Evolutionary conservation across 2,797 vertebrate species (phyloP).

Genomic region (Gymnothorax javanicus): DNA sequence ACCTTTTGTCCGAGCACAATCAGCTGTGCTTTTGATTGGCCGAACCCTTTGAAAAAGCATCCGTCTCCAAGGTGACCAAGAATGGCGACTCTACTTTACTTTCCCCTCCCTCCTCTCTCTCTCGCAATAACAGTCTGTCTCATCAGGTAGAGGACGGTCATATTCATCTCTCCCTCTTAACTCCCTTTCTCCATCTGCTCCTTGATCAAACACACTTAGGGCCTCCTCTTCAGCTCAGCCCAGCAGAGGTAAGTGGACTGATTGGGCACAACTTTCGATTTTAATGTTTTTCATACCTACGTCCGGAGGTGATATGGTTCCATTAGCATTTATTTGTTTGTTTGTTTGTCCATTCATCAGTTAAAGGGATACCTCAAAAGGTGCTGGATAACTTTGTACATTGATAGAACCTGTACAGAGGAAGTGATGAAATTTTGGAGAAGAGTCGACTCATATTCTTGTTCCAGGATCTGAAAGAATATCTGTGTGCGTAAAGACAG

Average conservation of each 20-base stretch:
- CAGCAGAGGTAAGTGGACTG: conserved; percentile 60
- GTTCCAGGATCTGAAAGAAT: too few relatives aligned
- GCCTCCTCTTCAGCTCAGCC: not conserved
- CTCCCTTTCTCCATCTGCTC: conserved; percentile 33
- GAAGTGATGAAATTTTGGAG: too few relatives aligned
- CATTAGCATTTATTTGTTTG: not conserved
- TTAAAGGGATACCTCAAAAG: too few relatives aligned
- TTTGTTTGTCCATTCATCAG: not conserved
- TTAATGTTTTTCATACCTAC: too few relatives aligned
- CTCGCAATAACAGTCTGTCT: conserved; percentile 1
- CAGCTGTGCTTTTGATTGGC: conserved; percentile 75
- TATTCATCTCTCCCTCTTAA: conserved; percentile 43
- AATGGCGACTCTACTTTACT: conserved; percentile 77
- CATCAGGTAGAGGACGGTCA: conserved; percentile 58
- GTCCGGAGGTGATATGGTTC: too few relatives aligned
- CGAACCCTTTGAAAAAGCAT: conserved; percentile 75
- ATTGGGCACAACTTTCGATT: conserved; percentile 12
- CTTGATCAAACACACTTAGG: conserved; percentile 48
- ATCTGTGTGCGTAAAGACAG: too few relatives aligned
- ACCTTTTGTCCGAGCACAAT: conserved; percentile 78
- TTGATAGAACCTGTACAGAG: too few relatives aligned
- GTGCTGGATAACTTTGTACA: too few relatives aligned
- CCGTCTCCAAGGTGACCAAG: conserved; percentile 75
- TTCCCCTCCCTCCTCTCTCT: conserved; percentile 47
- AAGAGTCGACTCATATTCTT: too few relatives aligned